Base-by-base conservation (phyloP, 1,140 invertebrate genomes). In the Hyphantria cunea region DNA sequence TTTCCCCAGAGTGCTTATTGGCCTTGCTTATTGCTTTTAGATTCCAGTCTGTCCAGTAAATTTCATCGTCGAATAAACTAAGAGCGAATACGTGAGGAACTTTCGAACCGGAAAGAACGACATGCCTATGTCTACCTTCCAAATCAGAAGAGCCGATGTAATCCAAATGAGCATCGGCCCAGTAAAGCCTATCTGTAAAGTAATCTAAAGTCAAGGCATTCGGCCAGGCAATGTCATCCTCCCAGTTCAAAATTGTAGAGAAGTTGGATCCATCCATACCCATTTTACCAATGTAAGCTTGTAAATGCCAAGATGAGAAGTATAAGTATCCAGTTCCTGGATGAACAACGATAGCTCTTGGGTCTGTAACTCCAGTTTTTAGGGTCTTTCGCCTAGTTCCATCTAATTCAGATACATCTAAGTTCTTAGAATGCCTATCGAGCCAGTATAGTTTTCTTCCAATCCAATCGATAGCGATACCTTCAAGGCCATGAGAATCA, bases 21-120 rank as follows among this genome's bases (percentile, higher is more conserved):
- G 97, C 96, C 63, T 94, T 93, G 47, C 94, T 94, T 34, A 97
- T 96, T 0, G 95, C 95, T 84, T 98, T 98, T 13, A 98, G 84
- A 81, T 99, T 99, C 98, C 98, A 99, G 81, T 99, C 99, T 3
- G 98, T 98, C 98, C 98, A 99, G 90, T 96, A 99, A 6, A 99
- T 94, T 70, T 94, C 95, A 78, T 99, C 97, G 72, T 99, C 98
- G 86, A 99, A 99, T 0, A 99, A 92, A 1, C 96, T 95, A 11
- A 99, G 91, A 0, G 98, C 98, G 80, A 99, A 99, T 0, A 99
- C 97, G 76, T 99, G 98, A 0, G 97, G 97, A 3, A 99, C 98
- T 44, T 93, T 92, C 5, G 92, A 80, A 0, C 97, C 97, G 0
- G 95, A 95, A 2, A 98, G 74, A 0, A 98, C 96, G 51, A 96